These are phyloP conservation scores for Calyptommatus sinebrachiatus DNA, from an alignment of 2,113 vertebrate genomes.

Conservation along the genomic window DNA sequence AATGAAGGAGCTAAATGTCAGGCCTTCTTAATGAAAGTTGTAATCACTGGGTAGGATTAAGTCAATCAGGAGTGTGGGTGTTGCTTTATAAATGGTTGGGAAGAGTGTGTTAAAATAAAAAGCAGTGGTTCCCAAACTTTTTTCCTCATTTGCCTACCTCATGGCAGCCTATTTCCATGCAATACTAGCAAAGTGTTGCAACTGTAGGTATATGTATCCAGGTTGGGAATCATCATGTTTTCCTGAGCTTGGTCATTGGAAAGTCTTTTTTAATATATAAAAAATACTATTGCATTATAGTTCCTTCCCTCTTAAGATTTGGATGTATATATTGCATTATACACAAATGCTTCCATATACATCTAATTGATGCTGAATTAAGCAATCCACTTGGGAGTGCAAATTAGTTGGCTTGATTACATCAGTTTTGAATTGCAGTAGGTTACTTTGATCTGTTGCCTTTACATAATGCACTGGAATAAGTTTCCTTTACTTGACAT, in stretches of 20 bases:
- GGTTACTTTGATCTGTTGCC: not conserved
- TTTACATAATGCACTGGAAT: not conserved
- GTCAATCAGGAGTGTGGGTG: not conserved
- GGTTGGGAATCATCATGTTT: no score
- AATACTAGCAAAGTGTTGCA: no score
- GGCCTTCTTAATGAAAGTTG: not conserved
- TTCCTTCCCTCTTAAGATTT: not conserved
- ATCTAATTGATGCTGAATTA: not conserved
- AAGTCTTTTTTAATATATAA: no score
- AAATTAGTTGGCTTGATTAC: not conserved
- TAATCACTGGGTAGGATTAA: not conserved
- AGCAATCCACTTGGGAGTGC: not conserved
- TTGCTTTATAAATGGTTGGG: not conserved
- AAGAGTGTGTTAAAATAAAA: not conserved
- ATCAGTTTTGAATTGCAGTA: not conserved
- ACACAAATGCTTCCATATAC: not conserved
- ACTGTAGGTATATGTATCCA: no score
- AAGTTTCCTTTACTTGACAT: not conserved
- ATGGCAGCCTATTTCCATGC: no score
- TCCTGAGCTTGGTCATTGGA: no score
- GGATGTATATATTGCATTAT: not conserved
- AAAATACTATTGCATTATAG: no score
- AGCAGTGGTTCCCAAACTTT: no score
- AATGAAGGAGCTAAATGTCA: no score
- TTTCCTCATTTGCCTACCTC: no score